Base-by-base conservation (phyloP, 1,140 invertebrate genomes). In the Diorhabda elongata region DNA sequence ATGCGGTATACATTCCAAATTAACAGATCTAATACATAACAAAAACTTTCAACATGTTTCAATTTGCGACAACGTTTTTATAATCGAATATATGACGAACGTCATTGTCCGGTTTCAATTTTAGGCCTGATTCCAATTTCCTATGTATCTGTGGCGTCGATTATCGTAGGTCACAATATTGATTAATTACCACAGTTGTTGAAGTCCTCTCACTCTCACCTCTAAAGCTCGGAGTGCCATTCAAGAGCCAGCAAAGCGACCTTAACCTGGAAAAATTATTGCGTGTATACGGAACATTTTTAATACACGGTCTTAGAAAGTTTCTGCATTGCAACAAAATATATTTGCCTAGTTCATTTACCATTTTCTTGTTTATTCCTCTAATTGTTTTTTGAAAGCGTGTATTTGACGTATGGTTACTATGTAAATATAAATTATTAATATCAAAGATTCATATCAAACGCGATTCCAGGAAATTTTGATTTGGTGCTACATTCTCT, bases 241-340 rank as follows among this genome's bases (percentile, higher is more conserved):
- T 52, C 47, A 52, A 52, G 47, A 8, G 45, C 45, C 45, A 52
- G 59, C 9, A 8, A 9, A 6, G 9, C 59, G 59, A 61, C 59
- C 42, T 61, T 9, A 61, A 61, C 59, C 59, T 43, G 42, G 4
- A 61, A 43, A 61, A 43, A 41, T 4, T 41, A 61, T 61, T 61
- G 59, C 59, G 59, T 61, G 59, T 61, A 7, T 2, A 43, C n/a
- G 42, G n/a, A 5, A 61, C 8, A 61, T 61, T 61, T 61, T 61
- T 61, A 61, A 52, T 52, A 52, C 47, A 52, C n/a, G 47, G 47
- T 42, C 59, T 11, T 42, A 11, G 26, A 42, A 26, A 5, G 5
- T 61, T 61, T 42, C 59, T 61, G 59, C 59, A 61, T 61, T 61
- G 59, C 59, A 61, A 61, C 59, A 61, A 61, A 61, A 61, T 61